Evolutionary conservation across 2,113 vertebrate genomes (phyloP).

Genomic region (Podarcis cretensis): DNA sequence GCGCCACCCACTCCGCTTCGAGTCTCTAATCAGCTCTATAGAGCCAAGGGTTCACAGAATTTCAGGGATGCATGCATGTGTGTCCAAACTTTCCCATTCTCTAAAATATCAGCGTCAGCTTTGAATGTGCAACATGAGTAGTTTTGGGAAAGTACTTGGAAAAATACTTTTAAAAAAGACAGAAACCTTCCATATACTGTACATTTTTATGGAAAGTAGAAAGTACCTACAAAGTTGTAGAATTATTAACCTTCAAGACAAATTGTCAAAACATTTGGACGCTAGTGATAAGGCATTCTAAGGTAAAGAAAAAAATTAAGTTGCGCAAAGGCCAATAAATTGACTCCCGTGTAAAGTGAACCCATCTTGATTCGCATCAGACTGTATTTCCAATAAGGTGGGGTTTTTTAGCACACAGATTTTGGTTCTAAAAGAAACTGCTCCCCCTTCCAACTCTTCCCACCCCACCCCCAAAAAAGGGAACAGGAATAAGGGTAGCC

Average conservation of each 20-base stretch:
- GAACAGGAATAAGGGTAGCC: slow-evolving; percentile 9
- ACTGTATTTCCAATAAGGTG: neutral
- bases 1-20: neutral
- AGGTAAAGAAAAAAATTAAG: neutral
- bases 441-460: neutral
- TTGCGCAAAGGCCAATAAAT: neutral
- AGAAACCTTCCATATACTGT: neutral
- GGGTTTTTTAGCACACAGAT: neutral
- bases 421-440: neutral
- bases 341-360: neutral
- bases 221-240: neutral
- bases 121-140: neutral
- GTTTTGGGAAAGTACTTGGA: neutral
- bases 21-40: no score
- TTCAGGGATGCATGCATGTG: neutral
- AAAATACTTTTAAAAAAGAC: neutral
- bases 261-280: neutral
- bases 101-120: no score
- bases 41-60: neutral
- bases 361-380: neutral
- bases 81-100: no score
- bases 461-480: neutral
- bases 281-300: neutral
- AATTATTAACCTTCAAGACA: neutral
- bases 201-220: neutral